phyloP scores from a whole-genome alignment of 2,797 vertebrate species.

The Bufotes viridis region DNA sequence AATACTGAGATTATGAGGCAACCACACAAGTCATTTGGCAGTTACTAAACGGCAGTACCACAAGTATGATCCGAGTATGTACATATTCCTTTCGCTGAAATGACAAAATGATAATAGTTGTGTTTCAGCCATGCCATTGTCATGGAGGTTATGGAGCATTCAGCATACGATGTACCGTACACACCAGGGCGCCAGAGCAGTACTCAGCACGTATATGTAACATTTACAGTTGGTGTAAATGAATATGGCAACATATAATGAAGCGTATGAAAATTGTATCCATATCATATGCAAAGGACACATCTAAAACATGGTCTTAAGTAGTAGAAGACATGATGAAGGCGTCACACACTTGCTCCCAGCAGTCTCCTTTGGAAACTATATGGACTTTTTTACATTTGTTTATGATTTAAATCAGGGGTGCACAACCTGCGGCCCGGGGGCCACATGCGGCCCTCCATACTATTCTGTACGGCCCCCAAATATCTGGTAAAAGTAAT shows the following conservation, averaged over 20 bases:
- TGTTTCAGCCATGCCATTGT: slow-evolving; percentile 13
- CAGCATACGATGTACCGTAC: background rate
- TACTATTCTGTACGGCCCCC: no score
- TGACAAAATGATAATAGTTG: background rate
- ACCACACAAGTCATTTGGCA: background rate
- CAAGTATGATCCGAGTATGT: background rate
- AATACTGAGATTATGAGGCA: background rate
- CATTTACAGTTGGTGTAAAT: background rate
- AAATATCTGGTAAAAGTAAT: no score
- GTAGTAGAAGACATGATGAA: background rate
- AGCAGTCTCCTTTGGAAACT: background rate
- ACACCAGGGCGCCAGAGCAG: background rate
- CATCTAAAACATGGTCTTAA: background rate
- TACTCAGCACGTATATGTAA: background rate
- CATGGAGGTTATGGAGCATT: slow-evolving; percentile 23
- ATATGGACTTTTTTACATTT: background rate
- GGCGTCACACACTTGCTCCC: background rate
- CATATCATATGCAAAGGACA: background rate
- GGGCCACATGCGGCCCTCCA: no score
- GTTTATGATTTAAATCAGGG: background rate
- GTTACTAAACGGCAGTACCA: slow-evolving; percentile 56
- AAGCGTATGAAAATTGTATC: background rate
- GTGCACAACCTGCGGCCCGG: no score
- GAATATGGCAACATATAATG: background rate
- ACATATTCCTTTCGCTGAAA: background rate